These are phyloP conservation scores for Chymomyza costata DNA, from an alignment of 1,140 invertebrate species.

Conservation along the genomic window DNA sequence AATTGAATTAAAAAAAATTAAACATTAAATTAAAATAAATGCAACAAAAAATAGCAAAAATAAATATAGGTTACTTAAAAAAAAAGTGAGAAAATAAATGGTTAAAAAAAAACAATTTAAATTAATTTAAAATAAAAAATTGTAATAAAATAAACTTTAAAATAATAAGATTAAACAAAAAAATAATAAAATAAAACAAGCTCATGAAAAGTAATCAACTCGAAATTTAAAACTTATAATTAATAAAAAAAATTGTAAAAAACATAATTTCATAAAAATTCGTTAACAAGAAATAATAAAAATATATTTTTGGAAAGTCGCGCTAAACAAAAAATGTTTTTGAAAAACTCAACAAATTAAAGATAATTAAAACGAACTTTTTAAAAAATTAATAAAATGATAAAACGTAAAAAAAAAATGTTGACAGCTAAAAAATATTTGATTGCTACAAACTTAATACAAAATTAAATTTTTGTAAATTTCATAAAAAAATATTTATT, in stretches of 20 bases:
- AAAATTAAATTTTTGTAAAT: not conserved
- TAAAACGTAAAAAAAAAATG: not conserved
- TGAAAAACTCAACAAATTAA: not conserved
- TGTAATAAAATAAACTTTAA: not conserved
- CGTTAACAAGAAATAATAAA: conserved; percentile 3
- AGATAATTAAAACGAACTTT: not conserved
- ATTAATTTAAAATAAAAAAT: conserved; percentile 1
- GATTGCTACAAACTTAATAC: not conserved
- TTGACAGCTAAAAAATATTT: not conserved
- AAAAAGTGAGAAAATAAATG: not conserved
- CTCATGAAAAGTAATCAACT: not conserved
- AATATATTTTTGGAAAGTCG: not conserved
- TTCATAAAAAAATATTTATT: not conserved
- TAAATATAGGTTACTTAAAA: not conserved
- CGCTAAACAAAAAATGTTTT: not conserved
- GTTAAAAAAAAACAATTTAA: not conserved
- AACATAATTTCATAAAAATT: conserved; percentile 19
- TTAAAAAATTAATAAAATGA: conserved; percentile 10
- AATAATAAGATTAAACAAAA: conserved; percentile 3
- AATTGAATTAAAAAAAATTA: not conserved
- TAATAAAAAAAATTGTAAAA: conserved; percentile 5
- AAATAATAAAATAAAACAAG: conserved; percentile 3
- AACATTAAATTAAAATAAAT: not conserved
- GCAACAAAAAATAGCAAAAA: not conserved
- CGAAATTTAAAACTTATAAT: conserved; percentile 3